Base-by-base conservation (phyloP, 2,797 vertebrate genomes). In the Gobio occitaniae region DNA sequence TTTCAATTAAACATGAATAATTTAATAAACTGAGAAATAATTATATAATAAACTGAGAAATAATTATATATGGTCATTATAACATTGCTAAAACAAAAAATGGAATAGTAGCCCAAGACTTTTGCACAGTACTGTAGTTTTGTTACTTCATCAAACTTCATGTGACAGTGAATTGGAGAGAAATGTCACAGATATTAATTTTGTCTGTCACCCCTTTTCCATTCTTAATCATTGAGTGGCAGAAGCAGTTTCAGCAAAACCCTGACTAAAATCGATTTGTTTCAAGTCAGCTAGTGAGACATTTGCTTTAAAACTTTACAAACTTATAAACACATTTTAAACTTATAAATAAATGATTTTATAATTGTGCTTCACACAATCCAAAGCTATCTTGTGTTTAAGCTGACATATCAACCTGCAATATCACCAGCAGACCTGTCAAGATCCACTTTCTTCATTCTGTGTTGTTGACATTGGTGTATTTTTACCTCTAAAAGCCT, bases 401-500 rank as follows among this genome's bases (percentile, higher is more conserved):
- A 78, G 41, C 41, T 12, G 59, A 15, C 41, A 3, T 77, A 82
- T 21, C 80, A 66, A 75, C 15, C 47, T 44, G 63, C n/a, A 56
- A 77, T 41, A 66, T 78, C 66, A 16, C 38, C 52, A 56, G 54
- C 41, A 48, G 52, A 70, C 83, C 52, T 78, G 83, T 77, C 82
- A 78, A 78, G 36, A 69, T 50, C 52, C 13, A 17, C 66, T 78
- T 61, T 84, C 41, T 84, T 84, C 83, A 71, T 38, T 61, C 38
- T 4, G 38, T 29, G 19, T 47, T 71, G 75, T 84, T 84, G 75
- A 84, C 65, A 71, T 70, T 78, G 52, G 36, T 78, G 83, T 71
- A 84, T 48, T 71, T 54, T 78, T 84, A 78, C 75, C 38, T 71
- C 83, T 84, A 84, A 84, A 84, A 78, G 83, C 52, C 66, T 84